A percentile compares a stretch with the other conserved stretches of the same genome.
phyloP scores from a whole-genome alignment of 2,113 vertebrate genomes.

The Electrona antarctica region DNA sequence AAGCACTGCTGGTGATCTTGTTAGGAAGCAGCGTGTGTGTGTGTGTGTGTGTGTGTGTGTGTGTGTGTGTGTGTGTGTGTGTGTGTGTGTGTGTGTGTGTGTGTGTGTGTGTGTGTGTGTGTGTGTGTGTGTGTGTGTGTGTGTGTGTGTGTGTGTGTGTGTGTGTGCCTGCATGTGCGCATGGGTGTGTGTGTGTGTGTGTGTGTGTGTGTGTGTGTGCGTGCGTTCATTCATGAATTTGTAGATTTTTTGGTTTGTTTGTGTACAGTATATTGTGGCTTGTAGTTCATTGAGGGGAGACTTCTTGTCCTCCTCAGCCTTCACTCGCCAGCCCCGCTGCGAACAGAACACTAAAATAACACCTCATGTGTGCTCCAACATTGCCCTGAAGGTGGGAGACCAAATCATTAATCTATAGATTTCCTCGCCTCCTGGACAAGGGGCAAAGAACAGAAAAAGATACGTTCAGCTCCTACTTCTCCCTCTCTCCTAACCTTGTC shows the following conservation, averaged over 20 bases:
- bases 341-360: slow-evolving; percentile 19
- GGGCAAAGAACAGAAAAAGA: slow-evolving; percentile 34
- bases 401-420: slow-evolving; percentile 53
- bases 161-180: too few species aligned
- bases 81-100: slow-evolving; percentile 5
- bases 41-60: slow-evolving; percentile 11
- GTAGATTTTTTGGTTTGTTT: too few species aligned
- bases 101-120: slow-evolving; percentile 16
- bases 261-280: too few species aligned
- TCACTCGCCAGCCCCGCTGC: slow-evolving; percentile 10
- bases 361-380: slow-evolving; percentile 9
- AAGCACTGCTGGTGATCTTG: slow-evolving; percentile 21
- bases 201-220: not conserved
- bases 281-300: too few species aligned
- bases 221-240: too few species aligned
- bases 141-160: slow-evolving; percentile 28
- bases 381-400: slow-evolving; percentile 34
- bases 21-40: slow-evolving; percentile 5
- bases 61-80: slow-evolving; percentile 16
- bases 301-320: slow-evolving; percentile 1
- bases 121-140: slow-evolving; percentile 19
- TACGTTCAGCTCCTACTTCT: slow-evolving; percentile 1
- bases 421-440: slow-evolving; percentile 21
- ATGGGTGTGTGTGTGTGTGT: not conserved
- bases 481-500: slow-evolving; percentile 26